A percentile compares a stretch with the other conserved stretches of the same genome.
Conservation (phyloP, 2,797 vertebrate species). For the Molossus alvarezi region DNA sequence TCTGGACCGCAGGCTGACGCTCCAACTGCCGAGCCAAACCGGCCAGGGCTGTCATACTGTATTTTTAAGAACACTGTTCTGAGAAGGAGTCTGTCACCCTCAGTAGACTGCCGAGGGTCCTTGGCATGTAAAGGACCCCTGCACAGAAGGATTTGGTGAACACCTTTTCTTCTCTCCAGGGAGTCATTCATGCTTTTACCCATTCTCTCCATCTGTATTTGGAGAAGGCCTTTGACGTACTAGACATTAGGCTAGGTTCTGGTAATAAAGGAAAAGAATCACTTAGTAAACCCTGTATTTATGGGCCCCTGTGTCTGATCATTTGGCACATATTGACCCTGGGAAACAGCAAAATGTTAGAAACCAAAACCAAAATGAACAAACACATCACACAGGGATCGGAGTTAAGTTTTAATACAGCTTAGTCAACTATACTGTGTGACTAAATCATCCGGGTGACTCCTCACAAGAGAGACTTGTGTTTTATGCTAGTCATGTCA, state of each 20-base stretch:
- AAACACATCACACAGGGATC: neutral
- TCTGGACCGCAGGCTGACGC: too few species aligned
- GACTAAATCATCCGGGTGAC: neutral
- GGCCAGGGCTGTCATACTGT: neutral
- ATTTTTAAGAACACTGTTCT: neutral
- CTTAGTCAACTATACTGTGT: neutral
- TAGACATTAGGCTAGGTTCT: neutral
- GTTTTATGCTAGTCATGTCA: neutral
- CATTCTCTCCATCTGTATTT: neutral
- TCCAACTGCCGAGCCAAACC: too few species aligned
- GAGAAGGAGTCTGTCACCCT: neutral
- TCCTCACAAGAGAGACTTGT: neutral
- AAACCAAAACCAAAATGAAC: slow-evolving; percentile 7
- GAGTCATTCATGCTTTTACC: neutral
- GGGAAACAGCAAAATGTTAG: neutral
- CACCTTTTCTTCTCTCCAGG: neutral
- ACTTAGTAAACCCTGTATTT: neutral
- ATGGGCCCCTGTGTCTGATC: neutral
- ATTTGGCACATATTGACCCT: neutral
- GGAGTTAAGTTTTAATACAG: neutral
- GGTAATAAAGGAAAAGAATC: neutral
- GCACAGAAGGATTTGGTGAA: neutral
- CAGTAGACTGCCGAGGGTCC: neutral
- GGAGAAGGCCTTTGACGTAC: neutral
- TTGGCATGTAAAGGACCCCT: neutral